A percentile compares a stretch with the other conserved stretches of the same genome.
Evolutionary conservation across 2,797 vertebrate genomes (phyloP).

Genomic region (Loris lydekkerianus): DNA sequence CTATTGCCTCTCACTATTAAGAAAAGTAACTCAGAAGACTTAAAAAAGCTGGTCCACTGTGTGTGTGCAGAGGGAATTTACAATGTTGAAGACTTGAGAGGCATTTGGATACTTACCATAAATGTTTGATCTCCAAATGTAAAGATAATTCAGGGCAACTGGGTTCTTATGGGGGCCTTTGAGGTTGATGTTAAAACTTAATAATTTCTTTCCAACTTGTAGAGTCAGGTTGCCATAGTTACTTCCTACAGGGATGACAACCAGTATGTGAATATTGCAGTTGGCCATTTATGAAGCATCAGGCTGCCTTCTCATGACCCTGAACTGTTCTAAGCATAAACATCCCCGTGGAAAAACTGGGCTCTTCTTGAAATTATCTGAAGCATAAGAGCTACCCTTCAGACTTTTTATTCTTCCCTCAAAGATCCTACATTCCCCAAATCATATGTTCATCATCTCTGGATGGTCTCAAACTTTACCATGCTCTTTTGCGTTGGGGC

Average conservation of each 20-base stretch:
- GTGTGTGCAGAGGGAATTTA: constrained; percentile 1
- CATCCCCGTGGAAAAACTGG: background rate
- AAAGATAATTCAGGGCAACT: constrained; percentile 42
- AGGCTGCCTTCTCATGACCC: background rate
- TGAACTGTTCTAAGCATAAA: background rate
- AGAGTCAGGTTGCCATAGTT: background rate
- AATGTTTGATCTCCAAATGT: background rate
- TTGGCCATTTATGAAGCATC: background rate
- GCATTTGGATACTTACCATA: background rate
- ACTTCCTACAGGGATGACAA: background rate
- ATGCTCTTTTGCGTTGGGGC: background rate
- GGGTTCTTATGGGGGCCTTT: background rate
- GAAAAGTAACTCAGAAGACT: background rate
- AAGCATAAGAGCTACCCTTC: background rate
- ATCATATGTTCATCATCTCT: constrained; percentile 26
- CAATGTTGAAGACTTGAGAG: background rate
- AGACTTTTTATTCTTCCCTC: background rate
- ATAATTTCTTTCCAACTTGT: constrained; percentile 57
- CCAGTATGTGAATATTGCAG: background rate
- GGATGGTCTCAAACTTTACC: background rate
- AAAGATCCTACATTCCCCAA: background rate
- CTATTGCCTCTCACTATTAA: constrained; percentile 1
- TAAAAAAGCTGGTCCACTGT: background rate
- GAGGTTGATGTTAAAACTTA: constrained; percentile 43
- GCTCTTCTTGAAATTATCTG: background rate